Conservation (phyloP, 2,113 vertebrate species). For the Leuciscus idus region DNA sequence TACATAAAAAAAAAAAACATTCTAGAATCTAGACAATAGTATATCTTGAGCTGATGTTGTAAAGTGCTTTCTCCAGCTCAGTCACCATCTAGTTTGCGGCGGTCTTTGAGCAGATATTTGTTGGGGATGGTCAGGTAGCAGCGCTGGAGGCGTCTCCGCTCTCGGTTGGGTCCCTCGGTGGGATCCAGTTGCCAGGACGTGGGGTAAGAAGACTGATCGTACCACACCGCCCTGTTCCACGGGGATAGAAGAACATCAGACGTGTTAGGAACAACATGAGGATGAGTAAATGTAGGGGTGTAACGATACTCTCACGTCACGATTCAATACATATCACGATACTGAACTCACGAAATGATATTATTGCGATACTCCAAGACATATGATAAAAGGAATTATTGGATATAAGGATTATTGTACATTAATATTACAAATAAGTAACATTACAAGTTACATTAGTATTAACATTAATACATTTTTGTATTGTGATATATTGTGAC, state of each 20-base stretch:
- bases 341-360: too few relatives aligned
- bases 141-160: conserved; percentile 91
- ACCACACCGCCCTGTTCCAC: conserved; percentile 88
- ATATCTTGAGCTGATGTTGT: neutral
- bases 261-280: neutral
- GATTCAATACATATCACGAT: too few relatives aligned
- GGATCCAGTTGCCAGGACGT: conserved; percentile 97
- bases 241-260: neutral
- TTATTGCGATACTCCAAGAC: too few relatives aligned
- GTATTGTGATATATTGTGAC: too few relatives aligned
- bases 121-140: conserved; percentile 98
- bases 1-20: neutral
- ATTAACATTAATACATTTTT: too few relatives aligned
- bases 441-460: too few relatives aligned
- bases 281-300: neutral
- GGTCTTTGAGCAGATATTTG: conserved; percentile 93
- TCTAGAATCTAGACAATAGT: neutral
- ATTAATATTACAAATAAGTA: too few relatives aligned
- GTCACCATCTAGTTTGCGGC: conserved; percentile 89
- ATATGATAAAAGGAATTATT: too few relatives aligned
- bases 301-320: too few relatives aligned
- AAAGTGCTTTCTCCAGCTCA: neutral
- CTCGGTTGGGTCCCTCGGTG: conserved; percentile 94
- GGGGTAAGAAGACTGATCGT: conserved; percentile 90
- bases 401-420: too few relatives aligned